Evolutionary conservation across 2,113 vertebrate genomes (phyloP), one percentile per base, ranked within the genome.

Genomic region (Rallus limicola): DNA sequence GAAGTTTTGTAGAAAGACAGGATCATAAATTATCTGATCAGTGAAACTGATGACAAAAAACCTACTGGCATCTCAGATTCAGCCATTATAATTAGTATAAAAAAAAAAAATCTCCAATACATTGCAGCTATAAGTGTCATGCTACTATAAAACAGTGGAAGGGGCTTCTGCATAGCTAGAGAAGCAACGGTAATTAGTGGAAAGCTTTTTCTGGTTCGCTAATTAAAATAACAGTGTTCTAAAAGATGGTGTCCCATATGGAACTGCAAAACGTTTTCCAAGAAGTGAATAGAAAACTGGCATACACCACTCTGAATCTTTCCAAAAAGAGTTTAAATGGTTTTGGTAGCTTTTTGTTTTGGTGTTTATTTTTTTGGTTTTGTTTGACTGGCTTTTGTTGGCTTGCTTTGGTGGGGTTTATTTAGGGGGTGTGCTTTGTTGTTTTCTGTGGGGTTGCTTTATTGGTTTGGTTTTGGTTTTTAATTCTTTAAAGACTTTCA

Each of bases 241-340:
- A 94, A 94, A 97, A 94, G 83, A 92, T 96, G 95, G 86, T 85
- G 59, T 48, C 67, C 88, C 95, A 94, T 97, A 95, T 92, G 96
- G 94, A 96, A 94, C 71, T 55, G 77, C 92, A 92, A 95, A 92
- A 95, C 60, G 75, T 76, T 95, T 95, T 93, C 92, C 89, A 97
- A 96, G 74, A 92, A 95, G 67, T 24, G 36, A 95, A 82, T 25
- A 92, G 68, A 93, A 95, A 94, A 78, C 38, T 86, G 81, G 90
- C 86, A 96, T 85, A 77, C 28, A 69, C 34, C 14, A 86, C 10
- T 59, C 60, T 82, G 55, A 38, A 86, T 84, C 59, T 74, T 89
- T 92, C 64, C 67, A 82, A 64, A 84, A 65, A 38, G 68, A 90
- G 62, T 72, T 91, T 48, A 89, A 82, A 76, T 3, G 0, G 1